Base-by-base conservation (phyloP, 2,888 invertebrate genomes). In the Pherbina coryleti region DNA sequence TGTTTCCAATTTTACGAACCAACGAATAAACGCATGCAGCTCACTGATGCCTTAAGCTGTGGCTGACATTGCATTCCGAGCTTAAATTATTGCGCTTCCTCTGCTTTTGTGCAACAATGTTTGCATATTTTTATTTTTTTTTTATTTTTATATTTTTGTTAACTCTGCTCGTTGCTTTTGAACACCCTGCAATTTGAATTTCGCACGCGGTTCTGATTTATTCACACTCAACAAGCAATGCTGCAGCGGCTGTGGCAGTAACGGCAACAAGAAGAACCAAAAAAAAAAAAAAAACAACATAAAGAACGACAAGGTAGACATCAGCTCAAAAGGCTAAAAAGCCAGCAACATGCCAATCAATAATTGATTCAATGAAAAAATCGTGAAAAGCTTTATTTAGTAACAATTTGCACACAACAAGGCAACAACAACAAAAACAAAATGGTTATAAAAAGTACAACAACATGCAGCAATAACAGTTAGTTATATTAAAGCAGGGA, bases 291-390 rank as follows among this genome's bases (percentile, higher is more conserved):
- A 72, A 64, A 77, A 71, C 75, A 77, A 70, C 49, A 77, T 49
- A 75, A 77, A 22, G 69, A 64, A 71, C 44, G 64, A 69, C 51
- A 74, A 44, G 57, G 37, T n/a, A 9, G 37, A 62, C 74, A 51
- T 49, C 49, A 74, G 4, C 57, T 3, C 25, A 74, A 53, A 31
- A 17, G n/a, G n/a, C 22, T 34, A 19, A 74, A 64, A 66, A 28
- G 64, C 64, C 74, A 74, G 49, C 60, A 57, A 53, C 74, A 74
- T 74, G 74, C 74, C 74, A 74, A 66, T 74, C 74, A 74, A 66
- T 74, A 80, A 80, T 78, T 79, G 78, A 78, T 79, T 76, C 79
- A 79, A 76, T 79, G 74, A 76, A 75, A 76, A 66, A 76, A 62
- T 78, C 76, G 78, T 78, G 78, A 74, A 79, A 67, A 74, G 60